These are phyloP conservation scores for Coleophora flavipennella DNA, from an alignment of 2,888 invertebrate species.

Conservation along the genomic window DNA sequence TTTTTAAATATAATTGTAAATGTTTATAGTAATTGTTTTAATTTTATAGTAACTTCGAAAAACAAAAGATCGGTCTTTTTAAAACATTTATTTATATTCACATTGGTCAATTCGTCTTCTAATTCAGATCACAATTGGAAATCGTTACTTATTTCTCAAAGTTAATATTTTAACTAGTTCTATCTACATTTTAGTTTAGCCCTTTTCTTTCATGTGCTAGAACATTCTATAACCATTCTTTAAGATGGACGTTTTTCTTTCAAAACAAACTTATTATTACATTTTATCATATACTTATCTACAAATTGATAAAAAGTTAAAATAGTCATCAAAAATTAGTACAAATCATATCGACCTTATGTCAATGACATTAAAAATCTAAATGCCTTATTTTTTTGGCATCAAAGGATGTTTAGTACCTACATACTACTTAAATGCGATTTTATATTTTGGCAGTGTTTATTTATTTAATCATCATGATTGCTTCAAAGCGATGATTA, in stretches of 20 bases:
- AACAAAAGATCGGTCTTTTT: constrained; percentile 38
- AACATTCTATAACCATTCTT: constrained; percentile 3
- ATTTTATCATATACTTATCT: constrained; percentile 15
- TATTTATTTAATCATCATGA: constrained; percentile 33
- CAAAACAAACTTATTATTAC: constrained; percentile 14
- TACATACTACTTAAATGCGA: constrained; percentile 19
- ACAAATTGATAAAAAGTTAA: constrained; percentile 47
- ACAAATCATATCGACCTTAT: too few relatives aligned
- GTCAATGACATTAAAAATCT: constrained; percentile 32
- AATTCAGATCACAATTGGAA: constrained; percentile 56
- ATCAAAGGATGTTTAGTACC: too few relatives aligned
- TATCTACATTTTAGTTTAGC: too few relatives aligned
- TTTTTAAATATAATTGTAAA: too few relatives aligned
- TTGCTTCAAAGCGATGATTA: neutral
- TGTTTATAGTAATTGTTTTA: constrained; percentile 23
- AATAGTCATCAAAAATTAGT: constrained; percentile 64
- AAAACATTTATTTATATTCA: constrained; percentile 67
- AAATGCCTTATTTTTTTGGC: constrained; percentile 39
- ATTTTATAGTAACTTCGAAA: constrained; percentile 32
- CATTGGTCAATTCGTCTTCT: constrained; percentile 58
- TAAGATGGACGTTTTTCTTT: constrained; percentile 45
- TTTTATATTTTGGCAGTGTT: constrained; percentile 64
- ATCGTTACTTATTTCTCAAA: constrained; percentile 16
- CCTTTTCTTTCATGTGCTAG: neutral
- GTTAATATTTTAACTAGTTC: too few relatives aligned